Evolutionary conservation across 1,140 invertebrate genomes (phyloP).

Genomic region (Drosophila micromelanica): DNA sequence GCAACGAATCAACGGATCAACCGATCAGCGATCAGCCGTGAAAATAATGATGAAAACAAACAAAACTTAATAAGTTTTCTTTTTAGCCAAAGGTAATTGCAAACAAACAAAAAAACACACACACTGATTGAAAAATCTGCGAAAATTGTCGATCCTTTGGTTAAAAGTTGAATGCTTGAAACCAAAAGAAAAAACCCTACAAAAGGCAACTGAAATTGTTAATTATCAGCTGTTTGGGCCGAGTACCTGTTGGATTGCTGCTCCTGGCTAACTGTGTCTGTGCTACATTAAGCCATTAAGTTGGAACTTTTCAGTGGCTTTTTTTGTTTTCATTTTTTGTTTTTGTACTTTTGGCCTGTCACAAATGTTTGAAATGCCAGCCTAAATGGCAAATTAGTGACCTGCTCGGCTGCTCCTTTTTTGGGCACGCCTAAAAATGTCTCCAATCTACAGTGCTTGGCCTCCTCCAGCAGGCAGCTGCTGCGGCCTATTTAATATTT

Average conservation of each 20-base stretch:
- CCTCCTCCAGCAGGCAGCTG: constrained; percentile 14
- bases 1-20: constrained; percentile 49
- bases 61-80: constrained; percentile 81
- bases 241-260: background rate
- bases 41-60: constrained; percentile 83
- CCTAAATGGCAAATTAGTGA: constrained; percentile 81
- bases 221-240: constrained; percentile 42
- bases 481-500: constrained; percentile 38
- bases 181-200: background rate
- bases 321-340: constrained; percentile 6
- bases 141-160: constrained; percentile 5
- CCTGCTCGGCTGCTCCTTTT: constrained; percentile 23
- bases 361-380: constrained; percentile 63
- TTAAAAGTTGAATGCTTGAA: background rate
- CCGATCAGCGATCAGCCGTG: constrained; percentile 61
- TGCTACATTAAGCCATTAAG: constrained; percentile 74
- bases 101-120: background rate
- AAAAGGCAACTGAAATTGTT: constrained; percentile 50
- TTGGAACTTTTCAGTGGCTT: constrained; percentile 46
- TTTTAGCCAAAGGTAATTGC: constrained; percentile 44
- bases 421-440: constrained; percentile 68
- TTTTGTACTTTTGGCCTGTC: constrained; percentile 45
- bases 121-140: constrained; percentile 45
- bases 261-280: constrained; percentile 6
- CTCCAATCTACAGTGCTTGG: constrained; percentile 27